Percentiles rank a stretch among this genome's conserved stretches.
Conservation (phyloP, 1,140 invertebrate genomes). For the Ceratosolen fusciceps region DNA sequence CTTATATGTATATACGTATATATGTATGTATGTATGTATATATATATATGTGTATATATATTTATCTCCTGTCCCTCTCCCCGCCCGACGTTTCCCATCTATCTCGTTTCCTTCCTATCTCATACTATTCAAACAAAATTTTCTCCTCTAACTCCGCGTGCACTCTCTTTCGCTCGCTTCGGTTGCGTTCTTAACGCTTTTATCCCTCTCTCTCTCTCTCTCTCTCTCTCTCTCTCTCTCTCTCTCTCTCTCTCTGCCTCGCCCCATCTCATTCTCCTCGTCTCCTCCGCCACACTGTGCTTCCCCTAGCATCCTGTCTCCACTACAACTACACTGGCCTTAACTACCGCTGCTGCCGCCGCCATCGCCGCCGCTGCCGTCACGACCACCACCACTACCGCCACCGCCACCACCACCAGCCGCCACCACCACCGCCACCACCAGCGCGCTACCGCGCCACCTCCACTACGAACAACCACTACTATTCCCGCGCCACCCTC, state of each 20-base stretch:
- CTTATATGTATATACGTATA: no score
- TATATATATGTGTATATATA: no score
- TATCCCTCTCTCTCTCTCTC: conserved; percentile 23
- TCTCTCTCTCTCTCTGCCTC: conserved; percentile 9
- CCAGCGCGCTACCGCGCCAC: no score
- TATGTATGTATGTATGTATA: no score
- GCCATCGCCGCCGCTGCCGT: no score
- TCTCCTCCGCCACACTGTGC: conserved; percentile 20
- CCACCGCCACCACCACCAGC: no score
- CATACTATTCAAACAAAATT: conserved; percentile 32
- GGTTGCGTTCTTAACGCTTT: conserved; percentile 5
- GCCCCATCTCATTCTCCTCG: conserved; percentile 13
- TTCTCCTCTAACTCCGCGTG: conserved; percentile 13
- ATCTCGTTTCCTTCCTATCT: conserved; percentile 36
- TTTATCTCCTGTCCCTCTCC: conserved; percentile 26
- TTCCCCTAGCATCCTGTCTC: conserved; percentile 26
- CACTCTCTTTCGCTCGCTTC: conserved; percentile 26
- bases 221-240: background rate
- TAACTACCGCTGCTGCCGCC: no score
- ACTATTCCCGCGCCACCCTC: conserved; percentile 12
- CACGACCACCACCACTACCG: no score
- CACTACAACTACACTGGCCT: background rate
- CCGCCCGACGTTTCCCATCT: conserved; percentile 1
- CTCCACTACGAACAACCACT: no score
- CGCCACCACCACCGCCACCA: no score